These are phyloP conservation scores for Aspidiotus destructor DNA, from an alignment of 2,888 invertebrate species.

Conservation along the genomic window DNA sequence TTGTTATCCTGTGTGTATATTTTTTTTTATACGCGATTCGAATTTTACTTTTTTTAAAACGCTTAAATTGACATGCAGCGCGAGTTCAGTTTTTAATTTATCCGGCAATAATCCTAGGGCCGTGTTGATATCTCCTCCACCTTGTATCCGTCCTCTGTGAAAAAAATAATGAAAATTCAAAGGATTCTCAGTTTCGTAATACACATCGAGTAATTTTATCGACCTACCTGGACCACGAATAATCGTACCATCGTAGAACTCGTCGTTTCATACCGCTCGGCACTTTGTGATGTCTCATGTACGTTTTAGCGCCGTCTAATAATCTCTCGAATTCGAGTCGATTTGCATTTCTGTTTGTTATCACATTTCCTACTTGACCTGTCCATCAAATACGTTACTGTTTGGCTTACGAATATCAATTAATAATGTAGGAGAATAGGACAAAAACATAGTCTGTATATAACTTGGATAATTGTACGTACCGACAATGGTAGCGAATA, in stretches of 20 bases:
- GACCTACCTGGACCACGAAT: slow-evolving; percentile 79
- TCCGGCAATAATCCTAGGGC: slow-evolving; percentile 86
- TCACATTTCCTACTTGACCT: slow-evolving; percentile 95
- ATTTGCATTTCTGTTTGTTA: slow-evolving; percentile 93
- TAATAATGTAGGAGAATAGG: too few relatives aligned
- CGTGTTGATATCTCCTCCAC: slow-evolving; percentile 92
- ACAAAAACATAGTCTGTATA: too few relatives aligned
- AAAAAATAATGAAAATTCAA: slow-evolving; percentile 11
- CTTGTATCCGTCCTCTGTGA: slow-evolving; percentile 77
- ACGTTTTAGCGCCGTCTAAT: slow-evolving; percentile 90
- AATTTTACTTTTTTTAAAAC: slow-evolving; percentile 79
- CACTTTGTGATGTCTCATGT: slow-evolving; percentile 94
- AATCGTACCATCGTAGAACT: slow-evolving; percentile 93
- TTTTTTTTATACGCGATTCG: neutral
- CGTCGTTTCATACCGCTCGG: slow-evolving; percentile 93
- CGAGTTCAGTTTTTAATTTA: slow-evolving; percentile 92
- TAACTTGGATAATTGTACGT: slow-evolving; percentile 40
- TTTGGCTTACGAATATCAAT: too few relatives aligned
- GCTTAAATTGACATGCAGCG: slow-evolving; percentile 87
- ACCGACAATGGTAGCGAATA: slow-evolving; percentile 93
- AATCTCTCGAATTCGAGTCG: slow-evolving; percentile 88
- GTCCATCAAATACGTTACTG: slow-evolving; percentile 36
- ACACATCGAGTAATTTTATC: neutral
- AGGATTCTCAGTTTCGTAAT: neutral
- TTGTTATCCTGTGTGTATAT: neutral